Conservation (phyloP, 2,113 vertebrate species). For the Trochalopteron elliotii region DNA sequence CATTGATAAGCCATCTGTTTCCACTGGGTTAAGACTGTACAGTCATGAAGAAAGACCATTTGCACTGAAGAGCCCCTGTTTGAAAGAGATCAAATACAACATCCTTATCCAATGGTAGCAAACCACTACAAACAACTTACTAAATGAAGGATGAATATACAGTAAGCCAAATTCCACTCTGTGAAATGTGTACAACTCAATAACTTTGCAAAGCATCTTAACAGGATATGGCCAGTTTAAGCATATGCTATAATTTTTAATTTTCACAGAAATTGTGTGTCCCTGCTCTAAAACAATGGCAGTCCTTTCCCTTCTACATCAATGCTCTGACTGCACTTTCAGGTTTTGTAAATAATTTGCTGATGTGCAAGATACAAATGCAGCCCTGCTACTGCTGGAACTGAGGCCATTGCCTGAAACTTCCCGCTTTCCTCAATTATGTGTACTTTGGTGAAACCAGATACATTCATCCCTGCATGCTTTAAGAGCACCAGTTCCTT, state of each 20-base stretch:
- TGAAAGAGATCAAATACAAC: neutral
- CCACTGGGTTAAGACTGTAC: neutral
- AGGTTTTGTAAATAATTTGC: neutral
- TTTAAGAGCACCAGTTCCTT: neutral
- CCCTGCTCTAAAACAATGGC: neutral
- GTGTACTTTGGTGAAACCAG: constrained; percentile 6
- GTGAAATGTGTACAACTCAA: neutral
- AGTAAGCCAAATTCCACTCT: neutral
- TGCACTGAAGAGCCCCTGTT: neutral
- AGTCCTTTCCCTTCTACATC: neutral
- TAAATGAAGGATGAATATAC: neutral
- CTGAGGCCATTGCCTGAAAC: neutral
- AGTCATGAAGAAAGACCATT: neutral
- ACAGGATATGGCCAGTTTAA: neutral
- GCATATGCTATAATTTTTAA: neutral
- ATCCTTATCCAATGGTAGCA: neutral
- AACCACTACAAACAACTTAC: neutral
- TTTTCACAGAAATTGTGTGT: neutral
- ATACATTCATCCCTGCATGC: neutral
- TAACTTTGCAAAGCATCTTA: neutral
- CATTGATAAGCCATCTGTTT: neutral
- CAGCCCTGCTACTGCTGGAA: neutral
- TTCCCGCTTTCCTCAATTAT: neutral
- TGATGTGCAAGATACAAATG: neutral
- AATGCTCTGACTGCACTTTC: neutral